Conservation (phyloP, 2,888 invertebrate species). For the Amblyjoppa proteus region DNA sequence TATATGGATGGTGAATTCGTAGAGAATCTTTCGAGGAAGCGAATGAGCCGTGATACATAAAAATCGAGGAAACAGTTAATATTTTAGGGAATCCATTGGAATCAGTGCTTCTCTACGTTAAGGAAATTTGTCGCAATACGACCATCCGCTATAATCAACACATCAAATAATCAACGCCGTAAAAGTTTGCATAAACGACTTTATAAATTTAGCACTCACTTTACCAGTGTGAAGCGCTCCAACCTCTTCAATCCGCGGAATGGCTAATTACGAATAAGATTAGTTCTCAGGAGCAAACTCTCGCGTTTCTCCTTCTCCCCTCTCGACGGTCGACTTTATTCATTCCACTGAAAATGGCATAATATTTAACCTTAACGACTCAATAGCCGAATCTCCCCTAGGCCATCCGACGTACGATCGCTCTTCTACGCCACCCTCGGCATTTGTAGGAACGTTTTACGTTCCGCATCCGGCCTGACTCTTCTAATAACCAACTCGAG, state of each 20-base stretch:
- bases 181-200: not conserved
- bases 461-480: slow-evolving; percentile 21
- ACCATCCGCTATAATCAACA: slow-evolving; percentile 2
- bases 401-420: not conserved
- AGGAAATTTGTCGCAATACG: no score
- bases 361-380: slow-evolving; percentile 62
- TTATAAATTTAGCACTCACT: no score
- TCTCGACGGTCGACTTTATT: not conserved
- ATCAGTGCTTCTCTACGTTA: no score
- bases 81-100: no score
- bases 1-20: no score
- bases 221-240: no score
- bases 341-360: slow-evolving; percentile 52
- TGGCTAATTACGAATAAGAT: slow-evolving; percentile 71
- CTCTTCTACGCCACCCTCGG: slow-evolving; percentile 3
- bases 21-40: no score
- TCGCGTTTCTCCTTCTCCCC: not conserved
- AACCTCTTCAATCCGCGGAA: slow-evolving; percentile 33
- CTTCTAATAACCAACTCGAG: not conserved
- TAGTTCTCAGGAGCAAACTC: slow-evolving; percentile 62
- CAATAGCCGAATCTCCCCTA: slow-evolving; percentile 54
- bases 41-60: no score
- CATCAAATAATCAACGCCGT: no score
- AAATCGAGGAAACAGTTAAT: no score
- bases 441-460: slow-evolving; percentile 12